Base-by-base conservation (phyloP, 2,797 vertebrate species). In the Apodemus agrarius region DNA sequence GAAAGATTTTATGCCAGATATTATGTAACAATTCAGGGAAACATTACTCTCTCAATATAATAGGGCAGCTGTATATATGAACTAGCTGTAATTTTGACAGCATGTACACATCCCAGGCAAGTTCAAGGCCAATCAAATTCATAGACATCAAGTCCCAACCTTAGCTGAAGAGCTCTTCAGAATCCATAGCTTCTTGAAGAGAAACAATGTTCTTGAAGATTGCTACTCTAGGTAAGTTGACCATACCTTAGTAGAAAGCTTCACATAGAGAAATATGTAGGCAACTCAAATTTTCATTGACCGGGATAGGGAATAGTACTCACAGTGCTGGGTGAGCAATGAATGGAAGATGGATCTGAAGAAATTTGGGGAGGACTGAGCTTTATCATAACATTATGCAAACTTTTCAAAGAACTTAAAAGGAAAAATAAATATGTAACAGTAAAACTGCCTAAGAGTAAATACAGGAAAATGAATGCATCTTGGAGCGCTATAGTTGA, bases 71-170 rank as follows among this genome's bases (percentile, higher is more conserved):
- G 37, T 2, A 11, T 43, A 63, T 6, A 31, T 82, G 54, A 63
- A 31, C 81, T 83, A 43, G 24, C 24, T 43, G 14, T 9, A 83
- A 63, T 43, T 63, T 6, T 59, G 6, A 37, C n/a, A 59, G 54
- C 12, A 26, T 16, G 22, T 6, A 24, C 12, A 37, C 6, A n/a
- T n/a, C 34, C n/a, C 21, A 26, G 4, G 1, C 21, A 81, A 57
- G 21, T n/a, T 7, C n/a, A 81, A 24, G 11, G 5, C n/a, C 14
- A 22, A 24, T 12, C 79, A 81, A 81, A 24, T 24, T 24, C 11
- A 6, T 37, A 12, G 11, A 26, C n/a, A 59, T 16, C 3, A n/a
- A 59, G 0, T 59, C n/a, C 6, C 2, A 37, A 0, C 3, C 79
- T 0, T 59, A 37, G 3, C 52, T 37, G 22, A 81, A n/a, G n/a